Evolutionary conservation across 1,140 invertebrate species (phyloP).

Genomic region (Polypedilum vanderplanki): DNA sequence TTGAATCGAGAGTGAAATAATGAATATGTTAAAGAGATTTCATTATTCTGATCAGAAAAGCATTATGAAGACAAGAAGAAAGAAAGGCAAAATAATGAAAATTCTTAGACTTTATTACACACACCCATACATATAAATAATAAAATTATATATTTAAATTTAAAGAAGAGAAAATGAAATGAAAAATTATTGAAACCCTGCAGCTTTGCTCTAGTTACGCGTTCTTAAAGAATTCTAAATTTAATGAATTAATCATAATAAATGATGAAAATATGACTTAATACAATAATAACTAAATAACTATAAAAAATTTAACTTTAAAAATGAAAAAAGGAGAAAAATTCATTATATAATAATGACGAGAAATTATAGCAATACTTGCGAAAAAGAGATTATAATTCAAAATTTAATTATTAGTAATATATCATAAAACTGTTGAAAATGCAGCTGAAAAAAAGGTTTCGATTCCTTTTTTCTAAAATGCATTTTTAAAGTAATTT

Average conservation of each 20-base stretch:
- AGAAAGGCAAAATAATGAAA: no score
- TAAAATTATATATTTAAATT: background rate
- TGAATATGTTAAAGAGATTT: no score
- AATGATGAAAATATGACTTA: constrained; percentile 5
- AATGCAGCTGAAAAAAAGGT: background rate
- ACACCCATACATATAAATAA: background rate
- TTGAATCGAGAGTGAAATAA: no score
- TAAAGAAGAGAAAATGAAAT: background rate
- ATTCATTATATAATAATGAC: background rate
- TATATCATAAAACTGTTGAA: background rate
- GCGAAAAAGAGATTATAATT: background rate
- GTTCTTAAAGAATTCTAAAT: constrained; percentile 14
- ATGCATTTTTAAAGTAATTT: no score
- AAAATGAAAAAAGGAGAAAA: background rate
- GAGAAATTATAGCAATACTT: constrained; percentile 19
- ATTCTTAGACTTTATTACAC: background rate
- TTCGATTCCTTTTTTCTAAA: no score
- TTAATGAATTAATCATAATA: background rate
- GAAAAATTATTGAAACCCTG: constrained; percentile 10
- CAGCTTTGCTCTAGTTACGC: constrained; percentile 16
- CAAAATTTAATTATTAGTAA: background rate
- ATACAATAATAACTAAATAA: constrained; percentile 6
- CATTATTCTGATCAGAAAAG: background rate
- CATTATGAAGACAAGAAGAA: background rate
- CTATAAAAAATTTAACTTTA: no score